These are phyloP conservation scores for Aurelia coerulea DNA, from an alignment of 30 jellyfish, hydroid and myxozoan genomes.

Conservation along the genomic window DNA sequence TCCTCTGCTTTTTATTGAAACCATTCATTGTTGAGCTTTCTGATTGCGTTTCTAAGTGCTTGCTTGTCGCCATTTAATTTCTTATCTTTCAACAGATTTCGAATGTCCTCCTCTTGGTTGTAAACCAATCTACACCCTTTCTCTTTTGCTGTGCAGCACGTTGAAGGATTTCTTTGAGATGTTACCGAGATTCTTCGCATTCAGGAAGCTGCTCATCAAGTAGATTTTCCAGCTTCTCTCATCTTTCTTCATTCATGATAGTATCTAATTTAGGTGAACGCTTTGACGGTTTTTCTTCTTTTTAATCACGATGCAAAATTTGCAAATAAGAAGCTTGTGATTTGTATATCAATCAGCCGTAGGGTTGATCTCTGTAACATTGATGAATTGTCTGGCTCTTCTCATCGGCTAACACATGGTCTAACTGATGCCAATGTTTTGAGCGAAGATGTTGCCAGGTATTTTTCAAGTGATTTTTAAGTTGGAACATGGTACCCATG, in stretches of 20 bases:
- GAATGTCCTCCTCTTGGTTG: slow-evolving; percentile 45
- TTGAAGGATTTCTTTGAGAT: not conserved
- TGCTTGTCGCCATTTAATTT: not conserved
- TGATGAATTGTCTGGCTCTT: slow-evolving; percentile 6
- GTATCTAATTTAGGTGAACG: not conserved
- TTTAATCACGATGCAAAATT: not conserved
- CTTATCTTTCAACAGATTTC: slow-evolving; percentile 36
- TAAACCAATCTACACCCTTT: slow-evolving; percentile 26
- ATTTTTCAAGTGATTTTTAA: not conserved
- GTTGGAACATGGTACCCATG: slow-evolving; percentile 12
- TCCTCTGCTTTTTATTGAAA: slow-evolving; percentile 18
- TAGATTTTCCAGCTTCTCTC: too few species aligned
- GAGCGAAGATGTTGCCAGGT: not conserved
- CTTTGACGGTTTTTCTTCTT: not conserved
- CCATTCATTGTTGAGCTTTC: slow-evolving; percentile 14
- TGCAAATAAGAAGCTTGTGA: slow-evolving; percentile 5
- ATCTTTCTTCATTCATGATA: too few species aligned
- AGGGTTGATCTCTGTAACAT: slow-evolving; percentile 13
- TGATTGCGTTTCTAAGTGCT: slow-evolving; percentile 19
- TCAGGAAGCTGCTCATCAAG: not conserved
- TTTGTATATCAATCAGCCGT: slow-evolving; percentile 5
- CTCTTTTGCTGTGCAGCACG: slow-evolving; percentile 14
- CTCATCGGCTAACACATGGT: not conserved
- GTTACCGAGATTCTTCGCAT: slow-evolving; percentile 17
- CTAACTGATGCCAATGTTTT: too few species aligned